These are phyloP conservation scores for Phoebastria nigripes DNA, from an alignment of 2,797 vertebrate species.

Conservation along the genomic window DNA sequence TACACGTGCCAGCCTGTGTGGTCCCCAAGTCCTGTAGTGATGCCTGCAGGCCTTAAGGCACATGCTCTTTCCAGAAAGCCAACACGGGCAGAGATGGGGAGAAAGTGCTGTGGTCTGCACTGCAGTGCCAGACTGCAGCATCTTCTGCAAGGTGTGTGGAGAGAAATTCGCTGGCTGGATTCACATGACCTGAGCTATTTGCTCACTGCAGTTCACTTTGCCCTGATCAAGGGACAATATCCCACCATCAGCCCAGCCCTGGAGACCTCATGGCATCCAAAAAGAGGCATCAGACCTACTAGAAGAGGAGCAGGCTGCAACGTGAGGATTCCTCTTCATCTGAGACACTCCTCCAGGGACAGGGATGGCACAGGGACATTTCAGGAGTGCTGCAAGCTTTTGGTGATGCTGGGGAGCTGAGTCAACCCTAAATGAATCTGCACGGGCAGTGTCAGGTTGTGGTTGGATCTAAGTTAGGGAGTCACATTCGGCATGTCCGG, in stretches of 20 bases:
- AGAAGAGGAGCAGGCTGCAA: background rate
- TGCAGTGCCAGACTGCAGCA: background rate
- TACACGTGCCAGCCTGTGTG: background rate
- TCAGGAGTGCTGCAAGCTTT: constrained; percentile 12
- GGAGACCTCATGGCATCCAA: background rate
- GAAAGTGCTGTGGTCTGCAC: background rate
- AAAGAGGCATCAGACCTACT: background rate
- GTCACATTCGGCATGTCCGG: background rate
- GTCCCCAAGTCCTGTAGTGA: background rate
- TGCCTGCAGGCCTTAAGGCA: background rate
- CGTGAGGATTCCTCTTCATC: background rate
- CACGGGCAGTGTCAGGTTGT: background rate
- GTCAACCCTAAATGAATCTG: background rate
- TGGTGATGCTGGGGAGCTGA: background rate
- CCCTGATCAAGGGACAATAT: background rate
- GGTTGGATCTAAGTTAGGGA: background rate
- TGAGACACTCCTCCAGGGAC: background rate
- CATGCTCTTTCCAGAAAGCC: background rate
- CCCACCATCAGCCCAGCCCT: background rate
- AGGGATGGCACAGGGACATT: background rate
- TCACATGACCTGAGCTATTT: background rate
- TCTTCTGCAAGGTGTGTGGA: background rate
- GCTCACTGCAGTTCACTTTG: background rate
- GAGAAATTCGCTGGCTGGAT: background rate
- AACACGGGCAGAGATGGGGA: background rate